Evolutionary conservation across 53 echinoderm and acorn worm species (phyloP), one percentile per base, ranked within the genome.

Genomic region (Echinarachnius parma): DNA sequence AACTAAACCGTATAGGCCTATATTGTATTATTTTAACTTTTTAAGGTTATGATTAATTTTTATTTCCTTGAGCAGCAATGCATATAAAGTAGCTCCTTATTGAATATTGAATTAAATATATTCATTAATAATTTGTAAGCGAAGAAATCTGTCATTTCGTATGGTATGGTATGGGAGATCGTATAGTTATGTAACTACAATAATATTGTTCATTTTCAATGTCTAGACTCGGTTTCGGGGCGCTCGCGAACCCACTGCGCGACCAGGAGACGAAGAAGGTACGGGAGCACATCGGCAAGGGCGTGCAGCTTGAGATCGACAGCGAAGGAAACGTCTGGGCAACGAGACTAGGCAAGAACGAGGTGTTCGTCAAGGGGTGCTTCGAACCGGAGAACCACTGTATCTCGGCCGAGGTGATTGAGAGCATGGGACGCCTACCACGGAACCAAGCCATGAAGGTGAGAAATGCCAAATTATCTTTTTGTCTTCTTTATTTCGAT

Each of bases 241-340:
- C 91, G 25, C 67, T 96, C 8, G 46, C 84, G 21, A 87, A 96
- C 53, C 85, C 87, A 1, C 47, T 81, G 0, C 75, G 87, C 3
- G 95, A 95, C 69, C 46, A 82, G 39, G 91, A 96, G 49, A 90
- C 96, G 7, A 62, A 84, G 64, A 87, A 84, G 18, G 81, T 91
- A 13, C 81, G 90, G 0, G 60, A 55, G 10, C 84, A 84, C 66
- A 91, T 91, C 9, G 96, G 96, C 22, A 89, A 87, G 46, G 96
- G 90, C 2, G 87, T 91, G 9, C 95, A 95, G 66, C 37, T 96
- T 4, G 90, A 96, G 42, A 82, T 90, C 13, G 96, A 96, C 61
- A 72, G 78, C 21, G 90, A 90, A 16, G 96, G 96, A 31, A 90
- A 87, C 64, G 85, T 91, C 21, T 91, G 96, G 96, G 90, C 87